A percentile compares a stretch with the other conserved stretches of the same genome.
These are phyloP conservation scores for Echeneis naucrates DNA, from an alignment of 2,797 vertebrate genomes.

Conservation along the genomic window DNA sequence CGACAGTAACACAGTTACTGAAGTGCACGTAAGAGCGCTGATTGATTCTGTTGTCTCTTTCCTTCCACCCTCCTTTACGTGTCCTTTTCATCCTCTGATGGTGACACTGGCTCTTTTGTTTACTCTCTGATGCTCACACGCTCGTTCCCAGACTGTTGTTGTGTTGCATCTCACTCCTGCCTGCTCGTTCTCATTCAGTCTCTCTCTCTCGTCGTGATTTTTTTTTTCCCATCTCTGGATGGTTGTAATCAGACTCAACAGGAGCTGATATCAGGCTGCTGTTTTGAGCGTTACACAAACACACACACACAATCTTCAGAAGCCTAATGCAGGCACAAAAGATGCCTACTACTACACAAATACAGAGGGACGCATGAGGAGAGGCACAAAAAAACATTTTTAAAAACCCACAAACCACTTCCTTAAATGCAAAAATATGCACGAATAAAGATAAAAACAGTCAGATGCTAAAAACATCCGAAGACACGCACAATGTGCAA, in stretches of 20 bases:
- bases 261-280: conserved; percentile 67
- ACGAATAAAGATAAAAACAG: background rate
- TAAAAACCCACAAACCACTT: background rate
- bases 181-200: conserved; percentile 45
- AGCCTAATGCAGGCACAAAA: conserved; percentile 13
- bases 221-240: conserved; percentile 32
- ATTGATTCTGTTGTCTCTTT: conserved; percentile 38
- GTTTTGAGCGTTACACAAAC: conserved; percentile 30
- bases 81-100: conserved; percentile 24
- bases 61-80: conserved; percentile 13
- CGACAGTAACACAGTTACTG: conserved; percentile 50
- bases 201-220: conserved; percentile 26
- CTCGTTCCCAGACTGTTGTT: conserved; percentile 16
- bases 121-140: conserved; percentile 35
- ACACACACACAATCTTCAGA: conserved; percentile 14
- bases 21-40: conserved; percentile 37
- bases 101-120: conserved; percentile 32
- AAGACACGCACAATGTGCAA: background rate
- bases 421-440: conserved; percentile 9
- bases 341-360: conserved; percentile 9
- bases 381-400: background rate
- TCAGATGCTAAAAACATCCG: background rate
- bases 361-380: background rate
- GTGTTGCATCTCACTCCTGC: conserved; percentile 33
- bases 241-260: conserved; percentile 70